A percentile compares a stretch with the other conserved stretches of the same genome.
phyloP scores from a whole-genome alignment of 2,113 vertebrate species.

The Pelmatolapia mariae region DNA sequence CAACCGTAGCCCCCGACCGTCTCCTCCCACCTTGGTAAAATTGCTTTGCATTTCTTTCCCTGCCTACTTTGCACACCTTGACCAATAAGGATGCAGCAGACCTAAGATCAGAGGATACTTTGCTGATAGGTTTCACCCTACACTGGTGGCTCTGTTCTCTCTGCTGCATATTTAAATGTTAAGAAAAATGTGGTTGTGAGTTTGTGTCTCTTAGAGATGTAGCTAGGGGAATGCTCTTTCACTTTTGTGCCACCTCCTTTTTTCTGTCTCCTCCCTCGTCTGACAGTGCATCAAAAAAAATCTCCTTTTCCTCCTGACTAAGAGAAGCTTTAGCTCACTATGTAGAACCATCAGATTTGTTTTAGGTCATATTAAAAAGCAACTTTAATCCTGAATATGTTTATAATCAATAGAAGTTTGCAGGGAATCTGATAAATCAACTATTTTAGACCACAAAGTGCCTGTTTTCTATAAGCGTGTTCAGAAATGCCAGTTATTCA shows the following conservation, averaged over 20 bases:
- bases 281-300: background rate
- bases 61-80: background rate
- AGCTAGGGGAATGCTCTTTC: background rate
- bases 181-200: background rate
- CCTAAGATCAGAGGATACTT: background rate
- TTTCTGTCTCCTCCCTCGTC: background rate
- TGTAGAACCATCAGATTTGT: background rate
- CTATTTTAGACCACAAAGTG: fast-evolving
- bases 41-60: background rate
- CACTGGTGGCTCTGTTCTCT: background rate
- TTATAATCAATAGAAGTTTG: background rate
- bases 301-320: background rate
- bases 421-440: background rate
- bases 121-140: background rate
- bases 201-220: background rate
- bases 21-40: background rate
- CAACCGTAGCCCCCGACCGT: background rate
- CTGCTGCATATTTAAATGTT: background rate
- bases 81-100: slow-evolving; percentile 5
- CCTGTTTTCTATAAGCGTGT: background rate
- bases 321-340: background rate
- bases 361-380: background rate
- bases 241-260: background rate
- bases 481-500: background rate
- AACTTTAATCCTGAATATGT: background rate